These are phyloP conservation scores for Cyprinodon variegatus DNA, from an alignment of 2,113 vertebrate genomes.

Conservation along the genomic window DNA sequence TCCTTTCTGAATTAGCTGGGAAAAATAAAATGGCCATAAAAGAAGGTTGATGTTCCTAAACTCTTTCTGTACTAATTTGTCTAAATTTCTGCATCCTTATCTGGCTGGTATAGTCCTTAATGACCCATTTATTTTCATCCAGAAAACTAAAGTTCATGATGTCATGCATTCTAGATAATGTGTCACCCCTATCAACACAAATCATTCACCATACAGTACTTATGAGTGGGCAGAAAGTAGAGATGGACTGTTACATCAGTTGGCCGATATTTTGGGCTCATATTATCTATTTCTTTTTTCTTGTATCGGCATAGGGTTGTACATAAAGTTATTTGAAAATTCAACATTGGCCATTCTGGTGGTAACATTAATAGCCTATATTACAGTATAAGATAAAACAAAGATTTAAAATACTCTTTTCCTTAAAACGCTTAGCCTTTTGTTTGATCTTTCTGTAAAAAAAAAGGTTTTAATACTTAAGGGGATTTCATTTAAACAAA, in stretches of 20 bases:
- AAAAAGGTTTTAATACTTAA: constrained; percentile 19
- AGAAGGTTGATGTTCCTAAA: not conserved
- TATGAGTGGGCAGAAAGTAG: too few relatives aligned
- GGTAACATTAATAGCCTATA: not conserved
- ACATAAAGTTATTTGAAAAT: too few relatives aligned
- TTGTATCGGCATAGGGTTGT: too few relatives aligned
- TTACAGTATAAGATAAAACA: not conserved
- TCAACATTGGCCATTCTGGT: not conserved
- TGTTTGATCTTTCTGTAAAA: not conserved
- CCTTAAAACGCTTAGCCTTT: not conserved
- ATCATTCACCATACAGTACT: too few relatives aligned
- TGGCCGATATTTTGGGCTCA: too few relatives aligned
- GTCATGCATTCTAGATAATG: too few relatives aligned
- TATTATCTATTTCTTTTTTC: too few relatives aligned
- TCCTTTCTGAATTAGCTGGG: not conserved
- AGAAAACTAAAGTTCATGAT: too few relatives aligned
- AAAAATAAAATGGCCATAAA: not conserved
- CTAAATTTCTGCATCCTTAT: not conserved
- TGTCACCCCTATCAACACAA: too few relatives aligned
- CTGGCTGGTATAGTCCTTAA: too few relatives aligned
- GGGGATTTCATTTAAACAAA: not conserved
- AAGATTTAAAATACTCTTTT: not conserved
- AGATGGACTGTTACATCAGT: too few relatives aligned
- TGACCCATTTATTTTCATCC: too few relatives aligned
- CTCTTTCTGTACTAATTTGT: not conserved